Base-by-base conservation (phyloP, 2,888 invertebrate species). In the Chymomyza fuscimana region DNA sequence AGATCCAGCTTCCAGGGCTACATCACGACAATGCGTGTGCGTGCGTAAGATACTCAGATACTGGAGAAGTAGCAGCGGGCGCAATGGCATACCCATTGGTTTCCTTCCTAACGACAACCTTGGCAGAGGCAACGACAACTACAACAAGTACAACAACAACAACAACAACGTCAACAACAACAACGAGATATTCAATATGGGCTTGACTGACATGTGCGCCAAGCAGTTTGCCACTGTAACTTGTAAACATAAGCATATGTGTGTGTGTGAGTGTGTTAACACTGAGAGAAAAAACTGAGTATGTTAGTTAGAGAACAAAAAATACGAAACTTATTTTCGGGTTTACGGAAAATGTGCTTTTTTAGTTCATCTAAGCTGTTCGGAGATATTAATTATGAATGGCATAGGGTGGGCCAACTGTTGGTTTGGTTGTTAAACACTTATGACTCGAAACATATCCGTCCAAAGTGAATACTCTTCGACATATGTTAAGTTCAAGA, bases 51-150 rank as follows among this genome's bases (percentile, higher is more conserved):
- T 77, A 66, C 66, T 56, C 51, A 54, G 25, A 32, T 25, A 32
- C 63, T 51, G 16, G 51, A 54, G 25, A 46, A 50, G 65, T 12
- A 60, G 15, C 50, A 32, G 29, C 65, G 36, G 56, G 25, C 60
- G 25, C 63, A 74, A 63, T 63, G 68, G 71, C 51, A 46, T 46
- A 67, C 29, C 60, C 46, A 62, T 9, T 22, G n/a, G 77, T 71
- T 84, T 82, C 80, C 85, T 80, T 81, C 67, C 76, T 65, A 80
- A 69, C 82, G 77, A 78, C 86, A 83, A 65, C 79, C 84, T 80
- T 81, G 84, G 72, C 80, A 84, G 76, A 78, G 66, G 67, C 67
- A 65, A 25, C 12, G 58, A 58, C 58, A 25, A 58, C 58, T 25
- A 19, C 16, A 72, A 54, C 36, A 56, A 10, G 64, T 36, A 58